Evolutionary conservation across 2,113 vertebrate genomes (phyloP).

Genomic region (Varanus komodoensis): DNA sequence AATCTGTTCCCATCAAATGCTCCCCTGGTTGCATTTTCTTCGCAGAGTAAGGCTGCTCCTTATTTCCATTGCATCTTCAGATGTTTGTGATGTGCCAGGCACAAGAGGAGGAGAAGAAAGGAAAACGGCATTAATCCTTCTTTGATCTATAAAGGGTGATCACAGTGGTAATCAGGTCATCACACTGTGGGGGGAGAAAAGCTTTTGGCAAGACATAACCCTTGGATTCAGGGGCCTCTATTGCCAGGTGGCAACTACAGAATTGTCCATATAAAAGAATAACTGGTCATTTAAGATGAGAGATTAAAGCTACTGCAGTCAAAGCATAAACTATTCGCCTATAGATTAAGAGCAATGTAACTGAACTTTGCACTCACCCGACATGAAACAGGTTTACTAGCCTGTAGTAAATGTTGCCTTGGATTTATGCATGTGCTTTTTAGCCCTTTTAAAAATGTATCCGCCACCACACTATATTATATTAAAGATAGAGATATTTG

Average conservation of each 20-base stretch:
- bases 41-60: slow-evolving; percentile 21
- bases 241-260: slow-evolving; percentile 52
- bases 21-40: neutral
- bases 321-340: slow-evolving; percentile 39
- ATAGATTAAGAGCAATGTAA: slow-evolving; percentile 41
- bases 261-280: slow-evolving; percentile 31
- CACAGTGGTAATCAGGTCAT: slow-evolving; percentile 39
- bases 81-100: slow-evolving; percentile 14
- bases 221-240: slow-evolving; percentile 6
- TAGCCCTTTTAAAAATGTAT: neutral
- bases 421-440: neutral
- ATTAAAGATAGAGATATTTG: neutral
- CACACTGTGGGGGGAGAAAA: slow-evolving; percentile 25
- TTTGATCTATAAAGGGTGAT: slow-evolving; percentile 47
- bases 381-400: slow-evolving; percentile 31
- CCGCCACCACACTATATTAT: neutral
- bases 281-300: slow-evolving; percentile 17
- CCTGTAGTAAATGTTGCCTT: neutral
- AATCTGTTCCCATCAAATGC: neutral
- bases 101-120: neutral
- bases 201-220: neutral
- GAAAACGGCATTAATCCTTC: slow-evolving; percentile 34
- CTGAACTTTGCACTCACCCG: slow-evolving; percentile 20
- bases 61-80: neutral
- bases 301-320: slow-evolving; percentile 44